Conservation (phyloP, 2,888 invertebrate species). For the Caenorhabditis becei region DNA sequence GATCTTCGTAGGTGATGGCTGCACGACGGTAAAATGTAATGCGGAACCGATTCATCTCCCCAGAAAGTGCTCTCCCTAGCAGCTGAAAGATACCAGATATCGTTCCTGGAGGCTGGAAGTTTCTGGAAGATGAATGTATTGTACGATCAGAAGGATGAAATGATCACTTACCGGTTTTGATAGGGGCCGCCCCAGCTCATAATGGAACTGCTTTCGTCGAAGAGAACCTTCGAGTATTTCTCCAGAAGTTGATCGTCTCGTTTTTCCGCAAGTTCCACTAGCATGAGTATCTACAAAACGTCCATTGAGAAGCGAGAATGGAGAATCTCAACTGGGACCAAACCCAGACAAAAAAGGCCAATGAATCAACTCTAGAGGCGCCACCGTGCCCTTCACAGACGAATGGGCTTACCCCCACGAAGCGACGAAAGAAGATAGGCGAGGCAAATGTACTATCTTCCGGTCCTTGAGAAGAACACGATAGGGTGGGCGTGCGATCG, state of each 20-base stretch:
- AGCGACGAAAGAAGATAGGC: not conserved
- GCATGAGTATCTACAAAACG: conserved; percentile 33
- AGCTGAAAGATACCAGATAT: too few relatives aligned
- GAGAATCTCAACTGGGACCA: too few relatives aligned
- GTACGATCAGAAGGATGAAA: not conserved
- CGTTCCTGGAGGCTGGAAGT: not conserved
- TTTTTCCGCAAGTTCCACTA: not conserved
- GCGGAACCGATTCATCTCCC: too few relatives aligned
- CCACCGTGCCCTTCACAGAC: conserved; percentile 15
- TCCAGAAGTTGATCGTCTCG: not conserved
- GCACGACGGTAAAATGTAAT: too few relatives aligned
- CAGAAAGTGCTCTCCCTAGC: too few relatives aligned
- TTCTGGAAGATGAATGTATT: not conserved
- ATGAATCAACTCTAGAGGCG: conserved; percentile 35
- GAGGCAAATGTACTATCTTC: conserved; percentile 18
- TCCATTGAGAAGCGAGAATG: not conserved
- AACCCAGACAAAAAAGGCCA: conserved; percentile 15
- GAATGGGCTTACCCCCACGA: not conserved
- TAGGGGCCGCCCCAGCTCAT: not conserved
- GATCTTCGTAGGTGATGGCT: too few relatives aligned
- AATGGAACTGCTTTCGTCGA: too few relatives aligned
- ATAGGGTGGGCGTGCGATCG: conserved; percentile 14
- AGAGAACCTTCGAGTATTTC: not conserved
- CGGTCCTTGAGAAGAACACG: conserved; percentile 20
- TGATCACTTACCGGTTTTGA: not conserved